A percentile compares a stretch with the other conserved stretches of the same genome.
phyloP scores from a whole-genome alignment of 2,888 invertebrate species.

The Microdon myrmicae region DNA sequence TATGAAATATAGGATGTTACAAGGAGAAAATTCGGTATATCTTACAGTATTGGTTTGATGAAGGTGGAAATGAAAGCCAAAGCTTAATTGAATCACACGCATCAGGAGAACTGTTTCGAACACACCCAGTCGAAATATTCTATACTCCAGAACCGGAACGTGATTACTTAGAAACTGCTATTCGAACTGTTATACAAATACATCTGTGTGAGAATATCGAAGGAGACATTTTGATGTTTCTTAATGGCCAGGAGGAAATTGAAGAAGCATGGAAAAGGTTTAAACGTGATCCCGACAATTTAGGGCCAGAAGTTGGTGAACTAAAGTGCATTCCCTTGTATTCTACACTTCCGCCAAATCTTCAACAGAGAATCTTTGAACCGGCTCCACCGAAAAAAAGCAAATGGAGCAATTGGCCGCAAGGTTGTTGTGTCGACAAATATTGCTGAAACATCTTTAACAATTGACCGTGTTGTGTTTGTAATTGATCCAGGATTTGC shows the following conservation, averaged over 20 bases:
- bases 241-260: conserved; percentile 93
- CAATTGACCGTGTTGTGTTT: conserved; percentile 99
- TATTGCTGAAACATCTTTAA: conserved; percentile 98
- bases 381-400: conserved; percentile 90
- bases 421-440: conserved; percentile 98
- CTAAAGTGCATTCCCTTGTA: conserved; percentile 98
- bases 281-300: conserved; percentile 93
- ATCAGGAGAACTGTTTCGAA: too few species aligned
- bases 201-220: conserved; percentile 94
- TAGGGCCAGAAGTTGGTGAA: conserved; percentile 97
- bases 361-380: conserved; percentile 98
- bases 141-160: conserved; percentile 98
- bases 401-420: conserved; percentile 89
- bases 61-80: too few species aligned
- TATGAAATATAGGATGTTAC: too few species aligned
- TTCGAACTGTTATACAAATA: conserved; percentile 93
- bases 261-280: conserved; percentile 99
- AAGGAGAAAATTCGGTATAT: too few species aligned
- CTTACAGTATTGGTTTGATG: too few species aligned
- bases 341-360: conserved; percentile 96
- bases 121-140: conserved; percentile 97
- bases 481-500: conserved; percentile 99
- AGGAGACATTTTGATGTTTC: conserved; percentile 92
- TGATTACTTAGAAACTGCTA: conserved; percentile 98
- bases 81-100: too few species aligned